Evolutionary conservation across 2,113 vertebrate species (phyloP).

Genomic region (Psephotus haematonotus): DNA sequence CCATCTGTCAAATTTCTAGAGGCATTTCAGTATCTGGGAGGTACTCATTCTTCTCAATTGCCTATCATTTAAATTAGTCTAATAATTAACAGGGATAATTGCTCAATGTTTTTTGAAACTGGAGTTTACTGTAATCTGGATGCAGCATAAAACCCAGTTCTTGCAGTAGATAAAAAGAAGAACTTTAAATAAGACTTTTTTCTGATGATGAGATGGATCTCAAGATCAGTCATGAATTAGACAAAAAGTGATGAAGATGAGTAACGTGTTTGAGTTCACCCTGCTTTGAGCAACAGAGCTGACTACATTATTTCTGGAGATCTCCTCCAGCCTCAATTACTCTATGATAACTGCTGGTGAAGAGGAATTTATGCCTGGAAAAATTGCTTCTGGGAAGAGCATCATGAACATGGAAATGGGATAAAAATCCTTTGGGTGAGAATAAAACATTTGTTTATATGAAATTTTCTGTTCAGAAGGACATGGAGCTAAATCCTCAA

Average conservation of each 20-base stretch:
- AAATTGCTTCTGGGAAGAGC: not conserved
- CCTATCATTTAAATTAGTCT: not conserved
- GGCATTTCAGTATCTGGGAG: not conserved
- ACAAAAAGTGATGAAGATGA: not conserved
- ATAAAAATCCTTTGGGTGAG: not conserved
- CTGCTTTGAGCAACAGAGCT: not conserved
- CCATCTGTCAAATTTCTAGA: not conserved
- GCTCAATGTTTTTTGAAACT: not conserved
- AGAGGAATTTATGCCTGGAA: not conserved
- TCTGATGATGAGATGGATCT: not conserved
- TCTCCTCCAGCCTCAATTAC: not conserved
- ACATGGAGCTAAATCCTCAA: not conserved
- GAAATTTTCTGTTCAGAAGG: not conserved
- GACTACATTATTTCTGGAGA: not conserved
- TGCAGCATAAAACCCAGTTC: not conserved
- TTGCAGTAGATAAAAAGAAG: not conserved
- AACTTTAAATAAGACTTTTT: not conserved
- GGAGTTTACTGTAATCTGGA: not conserved
- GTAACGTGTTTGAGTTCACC: fast-evolving
- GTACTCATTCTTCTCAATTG: not conserved
- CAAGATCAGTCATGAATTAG: not conserved
- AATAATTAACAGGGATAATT: not conserved
- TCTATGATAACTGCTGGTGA: not conserved
- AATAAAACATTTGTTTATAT: not conserved
- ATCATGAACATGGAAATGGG: not conserved